Percentiles rank a stretch among this genome's conserved stretches.
These are phyloP conservation scores for Dicyrtomina minuta DNA, from an alignment of 2,888 invertebrate species.

Conservation along the genomic window DNA sequence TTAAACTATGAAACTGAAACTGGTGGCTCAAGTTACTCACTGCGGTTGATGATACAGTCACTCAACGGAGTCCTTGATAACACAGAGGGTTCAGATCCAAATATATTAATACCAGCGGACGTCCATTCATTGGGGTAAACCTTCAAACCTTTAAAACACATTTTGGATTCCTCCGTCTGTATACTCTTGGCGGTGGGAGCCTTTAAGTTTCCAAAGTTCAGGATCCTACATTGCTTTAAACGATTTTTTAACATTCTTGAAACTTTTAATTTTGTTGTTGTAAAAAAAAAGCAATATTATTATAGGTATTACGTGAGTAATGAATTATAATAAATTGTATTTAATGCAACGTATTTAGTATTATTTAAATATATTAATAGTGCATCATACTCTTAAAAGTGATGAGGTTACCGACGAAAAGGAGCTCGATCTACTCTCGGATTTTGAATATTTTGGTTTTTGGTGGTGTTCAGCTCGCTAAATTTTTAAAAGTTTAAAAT, in stretches of 20 bases:
- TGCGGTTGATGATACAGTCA: constrained; percentile 10
- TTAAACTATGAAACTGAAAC: background rate
- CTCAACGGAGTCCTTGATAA: background rate
- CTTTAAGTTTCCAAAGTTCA: background rate
- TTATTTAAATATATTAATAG: no score
- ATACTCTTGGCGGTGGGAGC: background rate
- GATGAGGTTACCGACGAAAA: no score
- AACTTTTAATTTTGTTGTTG: no score
- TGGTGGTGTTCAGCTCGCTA: no score
- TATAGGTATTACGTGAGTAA: no score
- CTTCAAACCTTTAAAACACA: background rate
- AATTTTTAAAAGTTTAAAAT: no score
- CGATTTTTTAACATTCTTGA: constrained; percentile 5
- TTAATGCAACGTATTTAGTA: no score
- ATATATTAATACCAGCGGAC: constrained; percentile 4
- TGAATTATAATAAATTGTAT: no score
- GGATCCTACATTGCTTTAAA: constrained; percentile 1
- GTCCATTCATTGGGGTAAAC: background rate
- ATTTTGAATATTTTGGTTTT: no score
- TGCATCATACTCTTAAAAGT: background rate
- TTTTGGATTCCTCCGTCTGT: constrained; percentile 7
- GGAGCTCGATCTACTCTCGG: no score
- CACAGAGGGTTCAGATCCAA: background rate
- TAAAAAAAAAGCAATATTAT: no score
- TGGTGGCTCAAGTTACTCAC: background rate